These are phyloP conservation scores for Dynastes maya DNA, from an alignment of 2,888 invertebrate genomes.

Conservation along the genomic window DNA sequence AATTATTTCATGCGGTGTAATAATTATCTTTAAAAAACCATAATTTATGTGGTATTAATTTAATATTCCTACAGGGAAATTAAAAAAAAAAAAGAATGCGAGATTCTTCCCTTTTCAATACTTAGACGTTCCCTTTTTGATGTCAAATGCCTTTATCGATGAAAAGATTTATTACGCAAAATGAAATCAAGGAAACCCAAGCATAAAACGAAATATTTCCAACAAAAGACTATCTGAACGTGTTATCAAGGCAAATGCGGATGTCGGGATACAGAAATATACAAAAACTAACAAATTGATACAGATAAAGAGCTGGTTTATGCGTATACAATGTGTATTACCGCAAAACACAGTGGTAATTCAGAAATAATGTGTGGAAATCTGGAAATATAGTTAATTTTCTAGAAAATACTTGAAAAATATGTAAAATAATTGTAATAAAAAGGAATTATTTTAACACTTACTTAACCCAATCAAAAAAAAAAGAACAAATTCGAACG, in stretches of 20 bases:
- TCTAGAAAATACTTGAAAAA: background rate
- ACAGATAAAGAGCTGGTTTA: background rate
- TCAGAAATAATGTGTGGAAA: background rate
- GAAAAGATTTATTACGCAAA: too few species aligned
- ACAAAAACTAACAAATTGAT: slow-evolving; percentile 3
- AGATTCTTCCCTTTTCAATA: too few species aligned
- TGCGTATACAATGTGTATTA: background rate
- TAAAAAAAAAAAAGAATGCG: too few species aligned
- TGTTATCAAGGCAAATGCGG: background rate
- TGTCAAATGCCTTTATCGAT: too few species aligned
- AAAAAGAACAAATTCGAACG: background rate
- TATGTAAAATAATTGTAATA: background rate
- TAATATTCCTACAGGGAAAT: too few species aligned
- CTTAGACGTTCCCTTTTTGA: too few species aligned
- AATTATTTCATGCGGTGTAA: too few species aligned
- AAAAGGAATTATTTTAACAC: background rate
- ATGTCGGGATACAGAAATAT: background rate
- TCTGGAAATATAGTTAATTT: background rate
- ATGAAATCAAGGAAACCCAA: background rate
- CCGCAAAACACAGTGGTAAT: too few species aligned
- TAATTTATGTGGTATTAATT: too few species aligned
- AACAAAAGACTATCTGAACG: background rate
- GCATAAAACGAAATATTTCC: background rate
- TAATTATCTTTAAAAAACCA: too few species aligned
- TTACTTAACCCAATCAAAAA: background rate